Evolutionary conservation across 1,140 invertebrate species (phyloP).

Genomic region (Heliconius congener): DNA sequence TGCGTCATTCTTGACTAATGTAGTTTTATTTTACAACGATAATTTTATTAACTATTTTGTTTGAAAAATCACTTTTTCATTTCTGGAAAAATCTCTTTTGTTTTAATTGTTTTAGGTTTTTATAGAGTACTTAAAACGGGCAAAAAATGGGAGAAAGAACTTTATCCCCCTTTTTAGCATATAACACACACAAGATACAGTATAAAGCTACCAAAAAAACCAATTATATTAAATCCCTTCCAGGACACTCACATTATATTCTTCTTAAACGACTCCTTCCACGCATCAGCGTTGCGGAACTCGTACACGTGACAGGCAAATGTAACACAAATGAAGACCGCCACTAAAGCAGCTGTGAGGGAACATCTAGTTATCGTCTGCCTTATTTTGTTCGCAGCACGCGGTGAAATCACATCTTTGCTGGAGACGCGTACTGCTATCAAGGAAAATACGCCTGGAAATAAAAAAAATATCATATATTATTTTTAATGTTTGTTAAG

Average conservation of each 20-base stretch:
- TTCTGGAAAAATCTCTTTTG: too few species aligned
- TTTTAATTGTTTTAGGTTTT: too few species aligned
- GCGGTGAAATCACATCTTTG: constrained; percentile 90
- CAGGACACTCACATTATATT: constrained; percentile 89
- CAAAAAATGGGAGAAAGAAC: rapidly evolving
- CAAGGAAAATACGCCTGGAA: constrained; percentile 86
- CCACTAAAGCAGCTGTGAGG: constrained; percentile 87
- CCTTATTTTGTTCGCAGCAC: constrained; percentile 90
- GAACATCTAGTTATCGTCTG: constrained; percentile 91
- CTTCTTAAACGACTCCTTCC: constrained; percentile 88
- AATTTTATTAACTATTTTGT: too few species aligned
- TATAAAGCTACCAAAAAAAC: too few species aligned
- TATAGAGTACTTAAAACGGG: too few species aligned
- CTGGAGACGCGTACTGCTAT: constrained; percentile 90
- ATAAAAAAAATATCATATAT: background rate
- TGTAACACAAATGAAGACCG: constrained; percentile 89
- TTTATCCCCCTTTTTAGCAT: too few species aligned
- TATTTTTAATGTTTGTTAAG: too few species aligned
- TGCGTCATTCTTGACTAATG: too few species aligned
- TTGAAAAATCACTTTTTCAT: too few species aligned
- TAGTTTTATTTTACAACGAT: too few species aligned
- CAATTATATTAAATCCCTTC: background rate
- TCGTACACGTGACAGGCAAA: constrained; percentile 92
- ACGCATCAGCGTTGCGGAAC: constrained; percentile 86
- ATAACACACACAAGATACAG: too few species aligned